A percentile compares a stretch with the other conserved stretches of the same genome.
Conservation (phyloP, 37 sponge, comb jelly and placozoan species). For the Beroe ovata region DNA sequence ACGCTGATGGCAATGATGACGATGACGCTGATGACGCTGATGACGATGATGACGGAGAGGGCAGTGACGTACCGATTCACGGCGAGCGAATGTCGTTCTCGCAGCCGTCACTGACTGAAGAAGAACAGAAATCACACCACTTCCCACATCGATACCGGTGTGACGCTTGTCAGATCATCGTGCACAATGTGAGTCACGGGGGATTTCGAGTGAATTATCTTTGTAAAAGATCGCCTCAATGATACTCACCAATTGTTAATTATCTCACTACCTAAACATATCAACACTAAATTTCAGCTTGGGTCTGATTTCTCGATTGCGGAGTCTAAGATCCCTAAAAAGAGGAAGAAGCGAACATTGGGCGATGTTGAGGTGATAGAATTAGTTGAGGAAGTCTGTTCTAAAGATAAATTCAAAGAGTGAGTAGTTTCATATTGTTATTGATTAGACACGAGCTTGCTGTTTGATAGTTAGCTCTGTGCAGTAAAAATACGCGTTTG, state of each 20-base stretch:
- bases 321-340: conserved; percentile 47
- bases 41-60: conserved; percentile 1
- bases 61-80: too few species aligned
- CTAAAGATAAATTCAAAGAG: conserved; percentile 19
- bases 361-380: conserved; percentile 27
- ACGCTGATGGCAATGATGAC: neutral
- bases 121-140: conserved; percentile 26
- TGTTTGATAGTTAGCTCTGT: too few species aligned
- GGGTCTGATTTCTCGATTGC: neutral
- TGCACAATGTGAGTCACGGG: conserved; percentile 24
- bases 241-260: too few species aligned
- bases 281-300: too few species aligned
- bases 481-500: too few species aligned
- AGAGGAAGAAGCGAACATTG: conserved; percentile 19
- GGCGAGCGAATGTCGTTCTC: neutral
- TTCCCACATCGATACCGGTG: conserved; percentile 37
- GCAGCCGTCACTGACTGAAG: conserved; percentile 27
- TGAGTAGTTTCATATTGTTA: neutral
- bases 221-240: neutral
- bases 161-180: conserved; percentile 58
- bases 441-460: too few species aligned
- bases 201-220: neutral
- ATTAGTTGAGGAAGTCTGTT: conserved; percentile 30
- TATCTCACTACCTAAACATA: too few species aligned
- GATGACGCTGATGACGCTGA: neutral